A percentile compares a stretch with the other conserved stretches of the same genome.
phyloP scores from a whole-genome alignment of 2,797 vertebrate species.

The Tapera naevia region DNA sequence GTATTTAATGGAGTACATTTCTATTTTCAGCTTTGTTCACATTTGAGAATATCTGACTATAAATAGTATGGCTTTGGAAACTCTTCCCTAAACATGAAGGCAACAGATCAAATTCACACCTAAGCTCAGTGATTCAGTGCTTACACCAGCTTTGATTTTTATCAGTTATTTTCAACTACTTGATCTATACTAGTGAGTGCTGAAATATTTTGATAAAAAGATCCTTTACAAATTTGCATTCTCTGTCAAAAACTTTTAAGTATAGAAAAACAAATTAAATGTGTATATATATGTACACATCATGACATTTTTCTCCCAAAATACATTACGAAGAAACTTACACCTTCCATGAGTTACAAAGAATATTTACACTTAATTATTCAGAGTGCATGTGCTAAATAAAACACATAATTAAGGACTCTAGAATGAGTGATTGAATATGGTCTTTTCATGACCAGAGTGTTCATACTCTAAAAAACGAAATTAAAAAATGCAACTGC shows the following conservation, averaged over 20 bases:
- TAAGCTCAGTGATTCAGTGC: neutral
- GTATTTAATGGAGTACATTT: neutral
- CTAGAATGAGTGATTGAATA: slow-evolving; percentile 19
- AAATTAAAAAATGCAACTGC: slow-evolving; percentile 28
- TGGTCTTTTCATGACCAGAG: slow-evolving; percentile 45
- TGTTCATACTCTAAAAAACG: slow-evolving; percentile 30
- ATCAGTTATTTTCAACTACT: neutral
- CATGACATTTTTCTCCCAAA: neutral
- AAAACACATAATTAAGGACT: slow-evolving; percentile 46
- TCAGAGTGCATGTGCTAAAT: slow-evolving; percentile 19
- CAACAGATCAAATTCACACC: neutral
- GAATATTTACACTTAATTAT: slow-evolving; percentile 44
- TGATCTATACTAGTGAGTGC: neutral
- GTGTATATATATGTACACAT: neutral
- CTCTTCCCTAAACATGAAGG: neutral
- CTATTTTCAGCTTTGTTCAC: neutral
- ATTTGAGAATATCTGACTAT: neutral
- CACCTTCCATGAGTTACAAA: neutral
- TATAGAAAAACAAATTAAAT: neutral
- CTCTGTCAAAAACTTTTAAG: neutral
- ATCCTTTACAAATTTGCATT: neutral
- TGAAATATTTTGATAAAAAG: neutral
- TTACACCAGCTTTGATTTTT: neutral
- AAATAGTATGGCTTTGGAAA: neutral
- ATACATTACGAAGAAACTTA: neutral